Conservation (phyloP, 2,888 invertebrate species). For the Phania funesta region DNA sequence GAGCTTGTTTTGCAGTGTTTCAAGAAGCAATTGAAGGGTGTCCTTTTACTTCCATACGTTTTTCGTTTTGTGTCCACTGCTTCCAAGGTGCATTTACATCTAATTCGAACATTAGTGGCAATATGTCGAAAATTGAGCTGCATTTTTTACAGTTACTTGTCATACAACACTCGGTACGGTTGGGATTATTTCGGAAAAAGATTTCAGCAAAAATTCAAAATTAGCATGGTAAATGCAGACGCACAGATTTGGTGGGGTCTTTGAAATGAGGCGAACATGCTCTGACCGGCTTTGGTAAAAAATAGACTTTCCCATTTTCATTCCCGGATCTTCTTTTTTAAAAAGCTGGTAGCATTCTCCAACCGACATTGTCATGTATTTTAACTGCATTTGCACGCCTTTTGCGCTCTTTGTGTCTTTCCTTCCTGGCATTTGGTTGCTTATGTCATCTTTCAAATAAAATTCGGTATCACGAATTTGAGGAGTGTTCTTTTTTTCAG, state of each 20-base stretch:
- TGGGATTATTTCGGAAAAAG: not conserved
- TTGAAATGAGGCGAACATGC: conserved; percentile 13
- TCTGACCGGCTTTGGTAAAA: conserved; percentile 17
- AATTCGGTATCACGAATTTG: conserved; percentile 19
- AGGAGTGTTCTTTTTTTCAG: not conserved
- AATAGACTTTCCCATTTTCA: conserved; percentile 13
- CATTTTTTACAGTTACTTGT: conserved; percentile 23
- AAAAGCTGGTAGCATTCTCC: conserved; percentile 31
- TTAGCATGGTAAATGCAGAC: not conserved
- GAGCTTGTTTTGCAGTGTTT: conserved; percentile 12
- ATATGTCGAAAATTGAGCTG: too few species aligned
- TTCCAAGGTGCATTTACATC: not conserved
- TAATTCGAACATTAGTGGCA: conserved; percentile 13
- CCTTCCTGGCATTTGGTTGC: conserved; percentile 23
- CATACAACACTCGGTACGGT: conserved; percentile 4
- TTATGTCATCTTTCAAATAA: conserved; percentile 15
- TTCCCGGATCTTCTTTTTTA: conserved; percentile 24
- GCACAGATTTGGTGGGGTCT: too few species aligned
- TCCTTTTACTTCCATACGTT: conserved; percentile 19
- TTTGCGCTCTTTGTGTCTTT: conserved; percentile 18
- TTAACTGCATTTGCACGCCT: conserved; percentile 24
- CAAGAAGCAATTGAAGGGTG: not conserved
- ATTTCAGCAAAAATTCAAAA: too few species aligned
- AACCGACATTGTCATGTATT: conserved; percentile 19
- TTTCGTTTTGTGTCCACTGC: conserved; percentile 15